Evolutionary conservation across 2,797 vertebrate species (phyloP).

Genomic region (Artibeus jamaicensis): DNA sequence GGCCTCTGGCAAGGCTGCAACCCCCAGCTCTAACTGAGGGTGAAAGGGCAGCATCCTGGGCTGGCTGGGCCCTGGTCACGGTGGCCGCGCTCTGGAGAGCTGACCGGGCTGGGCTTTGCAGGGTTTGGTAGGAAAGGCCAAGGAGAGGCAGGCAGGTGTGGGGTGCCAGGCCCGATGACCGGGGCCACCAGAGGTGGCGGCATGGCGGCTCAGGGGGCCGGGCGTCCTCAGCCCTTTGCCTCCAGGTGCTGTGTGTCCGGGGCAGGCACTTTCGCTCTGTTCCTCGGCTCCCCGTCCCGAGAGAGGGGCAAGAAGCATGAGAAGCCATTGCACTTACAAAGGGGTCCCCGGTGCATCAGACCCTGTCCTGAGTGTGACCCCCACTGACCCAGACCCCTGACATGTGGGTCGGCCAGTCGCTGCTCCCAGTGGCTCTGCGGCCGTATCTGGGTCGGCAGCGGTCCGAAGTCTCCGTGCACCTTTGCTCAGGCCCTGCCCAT

Average conservation of each 20-base stretch:
- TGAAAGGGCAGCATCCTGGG: neutral
- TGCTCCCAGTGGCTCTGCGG: neutral
- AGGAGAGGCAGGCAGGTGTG: neutral
- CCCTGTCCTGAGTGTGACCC: neutral
- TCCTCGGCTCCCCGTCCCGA: neutral
- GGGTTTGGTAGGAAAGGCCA: neutral
- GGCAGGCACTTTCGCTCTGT: neutral
- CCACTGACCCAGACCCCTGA: neutral
- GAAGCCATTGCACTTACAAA: neutral
- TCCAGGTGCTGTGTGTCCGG: neutral
- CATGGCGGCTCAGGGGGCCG: accelerated
- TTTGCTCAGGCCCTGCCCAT: neutral
- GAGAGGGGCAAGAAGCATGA: too few species aligned
- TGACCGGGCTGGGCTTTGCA: neutral
- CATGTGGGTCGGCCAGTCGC: neutral
- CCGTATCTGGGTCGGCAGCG: neutral
- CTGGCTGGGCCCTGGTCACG: too few species aligned
- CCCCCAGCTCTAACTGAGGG: neutral
- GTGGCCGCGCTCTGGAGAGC: neutral
- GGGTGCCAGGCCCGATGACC: accelerated
- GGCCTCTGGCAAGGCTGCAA: neutral
- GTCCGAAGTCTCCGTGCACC: neutral
- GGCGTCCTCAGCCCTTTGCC: neutral
- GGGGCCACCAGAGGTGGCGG: neutral
- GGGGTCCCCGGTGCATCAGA: neutral